These are phyloP conservation scores for Platorchestia sp. DNA, from an alignment of 1,140 invertebrate species.

Conservation along the genomic window DNA sequence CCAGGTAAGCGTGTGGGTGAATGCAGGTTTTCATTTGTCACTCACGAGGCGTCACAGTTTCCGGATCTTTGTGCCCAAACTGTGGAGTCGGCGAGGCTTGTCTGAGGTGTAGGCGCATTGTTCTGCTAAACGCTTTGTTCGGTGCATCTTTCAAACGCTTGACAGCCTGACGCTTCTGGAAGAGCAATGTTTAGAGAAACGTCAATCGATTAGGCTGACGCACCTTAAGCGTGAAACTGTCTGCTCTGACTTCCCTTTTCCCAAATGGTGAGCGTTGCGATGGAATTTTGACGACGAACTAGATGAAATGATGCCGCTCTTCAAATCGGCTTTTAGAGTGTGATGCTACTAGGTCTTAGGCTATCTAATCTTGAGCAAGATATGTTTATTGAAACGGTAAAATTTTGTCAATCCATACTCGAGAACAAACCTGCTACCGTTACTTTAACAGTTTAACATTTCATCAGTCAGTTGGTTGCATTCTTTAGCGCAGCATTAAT, in stretches of 20 bases:
- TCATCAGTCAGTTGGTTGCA: neutral
- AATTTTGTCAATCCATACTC: neutral
- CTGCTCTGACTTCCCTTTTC: neutral
- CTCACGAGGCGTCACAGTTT: neutral
- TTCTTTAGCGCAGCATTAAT: neutral
- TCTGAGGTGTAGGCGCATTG: conserved; percentile 33
- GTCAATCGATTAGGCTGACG: conserved; percentile 38
- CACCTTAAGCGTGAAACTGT: conserved; percentile 27
- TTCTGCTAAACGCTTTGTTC: conserved; percentile 35
- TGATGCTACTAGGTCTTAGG: no score
- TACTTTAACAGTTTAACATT: neutral
- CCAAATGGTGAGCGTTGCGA: conserved; percentile 4
- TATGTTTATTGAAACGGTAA: neutral
- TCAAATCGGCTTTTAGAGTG: neutral
- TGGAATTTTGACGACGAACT: neutral
- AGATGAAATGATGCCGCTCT: neutral
- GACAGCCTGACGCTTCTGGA: conserved; percentile 40
- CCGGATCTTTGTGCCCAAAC: conserved; percentile 5
- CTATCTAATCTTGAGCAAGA: neutral
- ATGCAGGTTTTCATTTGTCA: neutral
- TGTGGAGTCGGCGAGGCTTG: neutral
- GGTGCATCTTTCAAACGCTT: conserved; percentile 35
- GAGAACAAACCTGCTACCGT: neutral
- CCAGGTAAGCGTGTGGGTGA: neutral
- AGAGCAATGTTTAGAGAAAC: conserved; percentile 40